Evolutionary conservation across 2,113 vertebrate species (phyloP).

Genomic region (Trachemys scripta): DNA sequence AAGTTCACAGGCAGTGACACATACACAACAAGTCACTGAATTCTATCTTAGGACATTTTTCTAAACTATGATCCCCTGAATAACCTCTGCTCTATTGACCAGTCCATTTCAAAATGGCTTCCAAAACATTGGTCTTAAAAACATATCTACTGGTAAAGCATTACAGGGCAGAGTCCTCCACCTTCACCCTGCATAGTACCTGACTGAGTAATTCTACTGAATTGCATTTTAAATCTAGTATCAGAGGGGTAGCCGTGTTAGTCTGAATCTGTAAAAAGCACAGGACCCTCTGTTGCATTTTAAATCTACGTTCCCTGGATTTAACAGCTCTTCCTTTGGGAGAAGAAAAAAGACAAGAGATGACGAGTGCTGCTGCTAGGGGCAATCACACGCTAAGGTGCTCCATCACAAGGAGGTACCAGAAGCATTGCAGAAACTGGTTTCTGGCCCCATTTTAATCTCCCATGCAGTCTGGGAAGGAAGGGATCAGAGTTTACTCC

Average conservation of each 20-base stretch:
- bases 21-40: not conserved
- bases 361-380: too few relatives aligned
- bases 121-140: not conserved
- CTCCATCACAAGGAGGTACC: not conserved
- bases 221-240: not conserved
- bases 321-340: not conserved
- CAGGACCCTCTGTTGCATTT: too few relatives aligned
- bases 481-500: not conserved
- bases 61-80: not conserved
- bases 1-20: not conserved
- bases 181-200: too few relatives aligned
- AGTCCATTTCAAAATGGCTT: accelerated
- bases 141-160: accelerated
- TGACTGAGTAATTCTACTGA: not conserved
- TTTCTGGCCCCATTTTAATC: not conserved
- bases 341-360: not conserved
- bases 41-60: not conserved
- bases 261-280: too few relatives aligned
- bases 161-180: not conserved
- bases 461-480: not conserved
- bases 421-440: not conserved
- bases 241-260: too few relatives aligned
- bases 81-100: not conserved
- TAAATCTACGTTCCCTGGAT: not conserved
- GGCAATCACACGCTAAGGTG: not conserved